These are phyloP conservation scores for Oostethus manadensis DNA, from an alignment of 2,113 vertebrate species.

Conservation along the genomic window DNA sequence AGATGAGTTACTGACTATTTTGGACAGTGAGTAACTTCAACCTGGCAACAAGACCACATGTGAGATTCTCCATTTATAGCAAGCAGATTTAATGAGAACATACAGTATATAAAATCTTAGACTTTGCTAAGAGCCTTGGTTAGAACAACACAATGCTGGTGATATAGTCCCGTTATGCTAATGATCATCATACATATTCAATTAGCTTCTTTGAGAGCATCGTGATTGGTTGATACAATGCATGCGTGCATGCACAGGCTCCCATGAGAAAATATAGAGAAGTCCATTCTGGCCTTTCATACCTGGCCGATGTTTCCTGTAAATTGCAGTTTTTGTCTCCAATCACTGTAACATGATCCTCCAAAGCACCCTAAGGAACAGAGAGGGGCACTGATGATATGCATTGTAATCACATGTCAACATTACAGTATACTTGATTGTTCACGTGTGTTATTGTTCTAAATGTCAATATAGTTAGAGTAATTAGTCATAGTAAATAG, in stretches of 20 bases:
- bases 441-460: no score
- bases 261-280: neutral
- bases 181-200: constrained; percentile 54
- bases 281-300: constrained; percentile 15
- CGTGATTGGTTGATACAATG: constrained; percentile 37
- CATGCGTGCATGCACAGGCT: neutral
- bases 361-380: constrained; percentile 68
- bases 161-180: no score
- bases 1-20: constrained; percentile 62
- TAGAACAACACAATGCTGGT: constrained; percentile 20
- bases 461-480: neutral
- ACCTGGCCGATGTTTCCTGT: constrained; percentile 80
- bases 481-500: neutral
- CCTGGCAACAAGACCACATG: constrained; percentile 31
- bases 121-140: neutral
- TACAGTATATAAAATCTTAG: neutral
- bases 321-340: constrained; percentile 76
- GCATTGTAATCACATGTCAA: neutral
- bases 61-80: no score
- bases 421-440: neutral
- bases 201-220: constrained; percentile 22
- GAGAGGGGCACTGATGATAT: neutral
- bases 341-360: constrained; percentile 61
- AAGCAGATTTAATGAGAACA: no score
- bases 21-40: constrained; percentile 48